Conservation (phyloP, 2,797 vertebrate genomes). For the Helarctos malayanus region DNA sequence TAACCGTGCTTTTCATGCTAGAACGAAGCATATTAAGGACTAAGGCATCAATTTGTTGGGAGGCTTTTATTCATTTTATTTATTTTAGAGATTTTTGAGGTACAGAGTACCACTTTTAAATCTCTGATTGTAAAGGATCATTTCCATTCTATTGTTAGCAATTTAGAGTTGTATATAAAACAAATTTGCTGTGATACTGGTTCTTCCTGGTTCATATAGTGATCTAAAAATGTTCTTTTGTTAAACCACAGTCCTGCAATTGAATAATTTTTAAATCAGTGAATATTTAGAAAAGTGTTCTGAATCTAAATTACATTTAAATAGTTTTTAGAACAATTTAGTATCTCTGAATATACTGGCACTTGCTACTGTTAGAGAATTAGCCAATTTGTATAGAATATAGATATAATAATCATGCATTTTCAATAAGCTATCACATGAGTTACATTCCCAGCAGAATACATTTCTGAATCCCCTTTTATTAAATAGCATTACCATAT, state of each 20-base stretch:
- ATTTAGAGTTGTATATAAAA: neutral
- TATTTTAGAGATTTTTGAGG: neutral
- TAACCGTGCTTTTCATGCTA: neutral
- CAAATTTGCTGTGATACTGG: neutral
- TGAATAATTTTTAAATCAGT: neutral
- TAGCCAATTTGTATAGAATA: neutral
- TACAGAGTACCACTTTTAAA: neutral
- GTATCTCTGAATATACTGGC: neutral
- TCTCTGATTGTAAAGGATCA: neutral
- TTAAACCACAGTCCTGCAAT: neutral
- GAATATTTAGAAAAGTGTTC: neutral
- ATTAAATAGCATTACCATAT: neutral
- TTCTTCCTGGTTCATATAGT: neutral
- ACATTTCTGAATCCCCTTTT: neutral
- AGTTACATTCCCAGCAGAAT: neutral
- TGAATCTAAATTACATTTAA: constrained; percentile 13
- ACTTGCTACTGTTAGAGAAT: neutral
- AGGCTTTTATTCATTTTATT: neutral
- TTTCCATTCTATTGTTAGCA: neutral
- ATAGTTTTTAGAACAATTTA: neutral
- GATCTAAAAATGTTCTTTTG: neutral
- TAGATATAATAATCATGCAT: neutral
- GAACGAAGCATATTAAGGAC: neutral
- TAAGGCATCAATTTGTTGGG: neutral
- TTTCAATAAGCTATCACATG: neutral